Base-by-base conservation (phyloP, 1,140 invertebrate genomes). In the Oreohelix idahoensis region DNA sequence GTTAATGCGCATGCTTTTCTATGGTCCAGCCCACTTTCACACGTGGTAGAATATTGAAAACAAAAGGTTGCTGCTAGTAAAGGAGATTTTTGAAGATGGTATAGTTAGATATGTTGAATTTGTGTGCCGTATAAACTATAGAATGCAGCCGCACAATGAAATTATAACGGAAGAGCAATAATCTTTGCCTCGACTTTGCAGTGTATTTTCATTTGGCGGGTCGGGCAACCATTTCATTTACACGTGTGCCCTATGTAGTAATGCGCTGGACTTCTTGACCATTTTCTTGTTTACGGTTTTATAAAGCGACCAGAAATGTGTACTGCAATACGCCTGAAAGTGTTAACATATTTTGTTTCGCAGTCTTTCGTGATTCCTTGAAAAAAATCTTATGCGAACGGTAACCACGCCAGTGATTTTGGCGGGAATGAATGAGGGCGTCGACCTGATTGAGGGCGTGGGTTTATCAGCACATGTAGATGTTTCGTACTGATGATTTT, bases 351-450 rank as follows among this genome's bases (percentile, higher is more conserved):
- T 58, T 15, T 5, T 58, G 23, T 58, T 23, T 58, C 23, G 23
- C 26, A 58, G 23, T 58, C 23, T 8, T 58, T 23, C 23, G 53
- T 15, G 15, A 58, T 23, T 23, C 5, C 23, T 23, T 13, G 15
- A 15, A 13, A 58, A 13, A n/a, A 15, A 23, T 23, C 26, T 5
- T 5, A 58, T 5, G 8, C 17, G 8, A 8, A 11, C 5, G 42
- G 42, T 45, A 45, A 45, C 42, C 42, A 45, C n/a, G 51, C 71
- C 11, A n/a, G 2, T 74, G 35, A 74, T 38, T 49, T 75, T 76
- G 74, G 74, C 74, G 74, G 74, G 74, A 76, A 76, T 76, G 29
- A 53, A 76, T 51, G 74, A 76, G 74, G 74, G 74, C 74, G 74
- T 76, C 45, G 74, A 53, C 45, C 45, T 75, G 73, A 71, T 26